These are phyloP conservation scores for Petrocephalus schoutedeni DNA, from an alignment of 2,797 vertebrate genomes.

Conservation along the genomic window DNA sequence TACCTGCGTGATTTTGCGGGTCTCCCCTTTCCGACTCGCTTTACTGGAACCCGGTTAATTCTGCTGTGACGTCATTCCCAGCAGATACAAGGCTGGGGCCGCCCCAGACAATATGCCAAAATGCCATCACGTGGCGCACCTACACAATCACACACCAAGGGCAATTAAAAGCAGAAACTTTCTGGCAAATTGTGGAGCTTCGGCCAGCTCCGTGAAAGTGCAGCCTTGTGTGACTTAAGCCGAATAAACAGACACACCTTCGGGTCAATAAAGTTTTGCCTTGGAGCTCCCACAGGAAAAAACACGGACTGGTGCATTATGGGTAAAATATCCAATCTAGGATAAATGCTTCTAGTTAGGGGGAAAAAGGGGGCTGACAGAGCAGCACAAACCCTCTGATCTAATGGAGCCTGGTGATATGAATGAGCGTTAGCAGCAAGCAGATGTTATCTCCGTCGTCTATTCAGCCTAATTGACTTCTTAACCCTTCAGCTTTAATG, in stretches of 20 bases:
- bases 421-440: constrained; percentile 23
- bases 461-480: constrained; percentile 17
- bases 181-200: background rate
- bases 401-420: constrained; percentile 20
- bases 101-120: background rate
- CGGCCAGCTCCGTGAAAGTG: background rate
- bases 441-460: constrained; percentile 22
- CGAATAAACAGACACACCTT: background rate
- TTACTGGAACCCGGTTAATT: too few relatives aligned
- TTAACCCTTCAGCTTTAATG: constrained; percentile 21
- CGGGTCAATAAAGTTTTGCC: background rate
- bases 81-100: too few relatives aligned
- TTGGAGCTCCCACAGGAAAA: background rate
- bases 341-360: background rate
- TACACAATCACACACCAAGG: background rate
- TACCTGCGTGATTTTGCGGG: too few relatives aligned
- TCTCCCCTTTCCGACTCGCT: too few relatives aligned
- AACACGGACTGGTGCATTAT: background rate
- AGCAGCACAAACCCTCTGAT: constrained; percentile 8
- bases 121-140: background rate
- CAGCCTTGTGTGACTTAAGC: background rate
- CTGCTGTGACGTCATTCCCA: too few relatives aligned
- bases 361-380: background rate
- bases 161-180: background rate
- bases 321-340: background rate